Conservation (phyloP, 2,888 invertebrate genomes). For the Drosophila limbata region DNA sequence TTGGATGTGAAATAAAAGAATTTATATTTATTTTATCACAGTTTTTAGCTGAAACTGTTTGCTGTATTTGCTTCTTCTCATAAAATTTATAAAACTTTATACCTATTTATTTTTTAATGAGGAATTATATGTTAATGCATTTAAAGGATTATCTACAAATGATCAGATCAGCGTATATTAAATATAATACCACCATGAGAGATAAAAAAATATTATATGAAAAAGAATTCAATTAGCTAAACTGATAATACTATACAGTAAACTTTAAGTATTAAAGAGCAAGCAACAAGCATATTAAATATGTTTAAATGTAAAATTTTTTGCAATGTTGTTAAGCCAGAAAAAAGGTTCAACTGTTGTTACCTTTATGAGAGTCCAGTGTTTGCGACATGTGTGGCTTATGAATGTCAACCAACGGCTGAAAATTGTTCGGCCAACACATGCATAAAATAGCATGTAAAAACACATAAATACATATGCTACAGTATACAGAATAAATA, state of each 20-base stretch:
- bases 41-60: not conserved
- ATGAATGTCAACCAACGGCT: conserved; percentile 29
- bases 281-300: conserved; percentile 1
- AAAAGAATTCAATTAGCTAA: not conserved
- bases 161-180: conserved; percentile 1
- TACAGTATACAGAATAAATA: not conserved
- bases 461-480: conserved; percentile 6
- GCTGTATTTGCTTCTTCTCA: not conserved
- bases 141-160: not conserved
- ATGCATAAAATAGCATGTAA: conserved; percentile 8
- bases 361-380: not conserved
- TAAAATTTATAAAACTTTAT: not conserved
- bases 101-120: not conserved
- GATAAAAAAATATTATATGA: not conserved
- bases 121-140: not conserved
- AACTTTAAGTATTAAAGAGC: conserved; percentile 1
- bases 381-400: conserved; percentile 45
- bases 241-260: not conserved
- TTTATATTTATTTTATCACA: not conserved
- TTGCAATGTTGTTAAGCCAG: not conserved
- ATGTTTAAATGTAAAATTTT: conserved; percentile 14
- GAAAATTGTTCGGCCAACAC: conserved; percentile 11
- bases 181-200: not conserved
- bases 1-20: not conserved
- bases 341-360: conserved; percentile 1